Conservation (phyloP, 2,113 vertebrate genomes). For the Theristicus caerulescens region DNA sequence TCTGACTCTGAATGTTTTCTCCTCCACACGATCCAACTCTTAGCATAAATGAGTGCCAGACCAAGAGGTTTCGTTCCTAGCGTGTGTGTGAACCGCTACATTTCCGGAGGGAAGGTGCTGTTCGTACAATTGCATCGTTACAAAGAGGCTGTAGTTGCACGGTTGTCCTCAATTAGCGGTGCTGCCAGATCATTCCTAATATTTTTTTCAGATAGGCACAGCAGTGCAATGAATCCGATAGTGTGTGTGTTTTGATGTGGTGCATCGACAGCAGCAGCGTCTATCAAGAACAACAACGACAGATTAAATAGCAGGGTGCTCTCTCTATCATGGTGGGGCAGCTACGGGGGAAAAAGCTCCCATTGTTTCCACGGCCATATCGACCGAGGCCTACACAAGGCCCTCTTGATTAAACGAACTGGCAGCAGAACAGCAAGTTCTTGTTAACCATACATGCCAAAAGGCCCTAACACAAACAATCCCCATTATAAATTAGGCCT, state of each 20-base stretch:
- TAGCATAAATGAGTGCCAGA: background rate
- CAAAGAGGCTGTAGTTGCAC: background rate
- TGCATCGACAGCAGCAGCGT: constrained; percentile 38
- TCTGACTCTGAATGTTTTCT: background rate
- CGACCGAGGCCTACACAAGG: constrained; percentile 28
- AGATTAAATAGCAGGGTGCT: constrained; percentile 54
- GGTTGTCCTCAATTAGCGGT: constrained; percentile 24
- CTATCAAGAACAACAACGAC: constrained; percentile 41
- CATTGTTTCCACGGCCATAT: constrained; percentile 48
- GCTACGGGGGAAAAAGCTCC: constrained; percentile 28
- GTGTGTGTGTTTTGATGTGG: constrained; percentile 52
- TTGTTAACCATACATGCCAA: constrained; percentile 64
- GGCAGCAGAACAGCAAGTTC: constrained; percentile 68
- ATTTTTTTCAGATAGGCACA: background rate
- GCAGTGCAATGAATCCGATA: constrained; percentile 11
- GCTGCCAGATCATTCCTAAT: constrained; percentile 32
- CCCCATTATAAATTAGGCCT: constrained; percentile 73
- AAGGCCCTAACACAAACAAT: constrained; percentile 71
- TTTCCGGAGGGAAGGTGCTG: background rate
- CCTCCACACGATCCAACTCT: accelerated
- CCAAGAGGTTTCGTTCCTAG: background rate
- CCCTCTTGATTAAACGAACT: constrained; percentile 66
- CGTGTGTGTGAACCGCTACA: background rate
- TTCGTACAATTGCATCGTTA: background rate
- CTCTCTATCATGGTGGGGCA: constrained; percentile 25